phyloP scores from a whole-genome alignment of 2,888 invertebrate genomes.

The Scrobipalpa atriplicella region DNA sequence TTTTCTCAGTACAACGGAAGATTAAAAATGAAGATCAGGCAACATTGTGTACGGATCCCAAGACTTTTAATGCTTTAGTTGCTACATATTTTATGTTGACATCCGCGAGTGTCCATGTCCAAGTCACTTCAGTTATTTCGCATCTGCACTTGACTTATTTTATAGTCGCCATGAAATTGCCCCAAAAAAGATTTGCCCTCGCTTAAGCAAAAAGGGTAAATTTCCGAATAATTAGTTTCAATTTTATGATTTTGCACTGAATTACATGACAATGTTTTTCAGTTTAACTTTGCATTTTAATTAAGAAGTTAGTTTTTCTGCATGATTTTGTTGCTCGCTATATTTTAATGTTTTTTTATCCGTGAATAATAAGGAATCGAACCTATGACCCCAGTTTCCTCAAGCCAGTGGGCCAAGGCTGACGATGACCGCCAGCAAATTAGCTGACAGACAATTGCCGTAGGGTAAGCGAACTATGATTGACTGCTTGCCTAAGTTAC shows the following conservation, averaged over 20 bases:
- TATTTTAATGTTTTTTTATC: background rate
- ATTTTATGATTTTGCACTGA: background rate
- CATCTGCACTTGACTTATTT: slow-evolving; percentile 25
- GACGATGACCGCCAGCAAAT: background rate
- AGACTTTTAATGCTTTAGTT: background rate
- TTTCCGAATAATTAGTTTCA: background rate
- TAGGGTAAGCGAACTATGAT: slow-evolving; percentile 11
- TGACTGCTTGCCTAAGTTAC: background rate
- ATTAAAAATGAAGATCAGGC: too few relatives aligned
- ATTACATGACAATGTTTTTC: background rate
- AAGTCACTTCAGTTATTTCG: background rate
- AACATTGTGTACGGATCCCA: background rate
- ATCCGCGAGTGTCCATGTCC: background rate
- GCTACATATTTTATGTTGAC: background rate
- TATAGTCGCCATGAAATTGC: slow-evolving; percentile 9
- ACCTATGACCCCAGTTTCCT: slow-evolving; percentile 22
- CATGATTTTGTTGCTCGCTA: too few relatives aligned
- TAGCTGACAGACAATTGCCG: slow-evolving; percentile 5
- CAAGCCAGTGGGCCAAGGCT: slow-evolving; percentile 25
- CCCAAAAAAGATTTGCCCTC: slow-evolving; percentile 15
- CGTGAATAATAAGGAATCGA: background rate
- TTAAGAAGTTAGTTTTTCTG: background rate
- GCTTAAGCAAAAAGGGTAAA: background rate
- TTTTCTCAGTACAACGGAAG: too few relatives aligned
- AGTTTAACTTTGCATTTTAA: background rate